Conservation (phyloP, 2,888 invertebrate species). For the Antheraea yamamai region DNA sequence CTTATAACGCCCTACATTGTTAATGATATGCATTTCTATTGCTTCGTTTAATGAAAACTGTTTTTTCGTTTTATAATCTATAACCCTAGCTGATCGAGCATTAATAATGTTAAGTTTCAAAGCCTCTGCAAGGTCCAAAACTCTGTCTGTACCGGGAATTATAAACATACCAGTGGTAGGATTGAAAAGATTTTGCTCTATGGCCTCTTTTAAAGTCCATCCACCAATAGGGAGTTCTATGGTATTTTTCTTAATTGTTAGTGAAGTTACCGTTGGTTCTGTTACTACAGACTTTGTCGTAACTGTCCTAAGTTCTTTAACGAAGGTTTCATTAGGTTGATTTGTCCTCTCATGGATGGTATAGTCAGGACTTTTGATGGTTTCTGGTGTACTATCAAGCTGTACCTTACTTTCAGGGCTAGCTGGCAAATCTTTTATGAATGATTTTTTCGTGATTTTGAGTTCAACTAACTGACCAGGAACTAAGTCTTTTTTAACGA, state of each 20-base stretch:
- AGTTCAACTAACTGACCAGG: slow-evolving; percentile 78
- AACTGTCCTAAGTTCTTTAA: slow-evolving; percentile 64
- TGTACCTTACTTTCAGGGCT: slow-evolving; percentile 77
- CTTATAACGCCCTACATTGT: slow-evolving; percentile 89
- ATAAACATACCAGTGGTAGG: slow-evolving; percentile 91
- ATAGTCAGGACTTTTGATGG: slow-evolving; percentile 82
- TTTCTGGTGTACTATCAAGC: slow-evolving; percentile 79
- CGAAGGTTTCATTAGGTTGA: slow-evolving; percentile 49
- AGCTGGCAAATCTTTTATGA: slow-evolving; percentile 70
- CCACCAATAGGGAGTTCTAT: slow-evolving; percentile 92
- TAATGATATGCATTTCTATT: slow-evolving; percentile 89
- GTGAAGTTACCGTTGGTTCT: slow-evolving; percentile 75
- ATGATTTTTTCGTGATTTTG: slow-evolving; percentile 79
- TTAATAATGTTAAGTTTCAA: slow-evolving; percentile 93
- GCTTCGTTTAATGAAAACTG: slow-evolving; percentile 86
- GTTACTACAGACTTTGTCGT: slow-evolving; percentile 68
- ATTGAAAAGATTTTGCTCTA: slow-evolving; percentile 91
- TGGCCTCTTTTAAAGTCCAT: slow-evolving; percentile 92
- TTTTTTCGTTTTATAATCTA: slow-evolving; percentile 88
- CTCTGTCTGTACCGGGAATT: slow-evolving; percentile 92
- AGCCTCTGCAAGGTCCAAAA: slow-evolving; percentile 93
- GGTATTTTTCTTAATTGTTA: slow-evolving; percentile 84
- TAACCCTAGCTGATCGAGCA: slow-evolving; percentile 89
- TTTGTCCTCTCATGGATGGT: slow-evolving; percentile 44
- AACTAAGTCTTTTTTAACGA: slow-evolving; percentile 62